phyloP scores from a whole-genome alignment of 2,888 invertebrate species.

The Rotaria magnacalcarata region DNA sequence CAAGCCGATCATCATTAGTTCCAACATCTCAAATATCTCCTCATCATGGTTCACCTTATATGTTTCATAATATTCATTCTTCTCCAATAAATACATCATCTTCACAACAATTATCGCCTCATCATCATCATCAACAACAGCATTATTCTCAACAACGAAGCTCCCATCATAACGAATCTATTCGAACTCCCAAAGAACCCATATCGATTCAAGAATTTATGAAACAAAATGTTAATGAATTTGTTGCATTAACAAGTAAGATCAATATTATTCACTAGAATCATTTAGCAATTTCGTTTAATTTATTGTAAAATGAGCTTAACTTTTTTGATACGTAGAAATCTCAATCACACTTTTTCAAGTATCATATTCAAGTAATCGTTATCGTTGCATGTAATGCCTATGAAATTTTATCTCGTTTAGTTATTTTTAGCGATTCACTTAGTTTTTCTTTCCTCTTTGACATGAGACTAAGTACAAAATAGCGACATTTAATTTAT shows the following conservation, averaged over 20 bases:
- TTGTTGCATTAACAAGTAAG: constrained; percentile 33
- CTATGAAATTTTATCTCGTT: no score
- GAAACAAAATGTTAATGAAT: constrained; percentile 10
- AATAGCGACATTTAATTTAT: no score
- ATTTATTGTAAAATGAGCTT: no score
- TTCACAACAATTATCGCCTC: not conserved
- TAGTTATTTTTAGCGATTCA: no score
- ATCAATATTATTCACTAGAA: no score
- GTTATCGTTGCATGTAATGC: no score
- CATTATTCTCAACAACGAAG: constrained; percentile 25
- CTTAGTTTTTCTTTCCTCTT: no score
- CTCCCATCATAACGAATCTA: constrained; percentile 16
- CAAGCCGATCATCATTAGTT: not conserved
- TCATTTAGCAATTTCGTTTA: no score
- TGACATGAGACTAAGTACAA: no score
- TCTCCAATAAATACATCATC: not conserved
- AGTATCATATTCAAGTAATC: no score
- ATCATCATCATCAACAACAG: not conserved
- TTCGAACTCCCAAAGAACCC: not conserved
- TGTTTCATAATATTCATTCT: not conserved
- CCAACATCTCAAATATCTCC: not conserved
- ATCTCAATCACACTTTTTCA: no score
- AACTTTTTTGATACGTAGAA: no score
- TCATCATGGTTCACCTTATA: not conserved
- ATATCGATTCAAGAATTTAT: constrained; percentile 7